A percentile compares a stretch with the other conserved stretches of the same genome.
Evolutionary conservation across 2,797 vertebrate genomes (phyloP).

Genomic region (Enteromius afrohamiltoni): DNA sequence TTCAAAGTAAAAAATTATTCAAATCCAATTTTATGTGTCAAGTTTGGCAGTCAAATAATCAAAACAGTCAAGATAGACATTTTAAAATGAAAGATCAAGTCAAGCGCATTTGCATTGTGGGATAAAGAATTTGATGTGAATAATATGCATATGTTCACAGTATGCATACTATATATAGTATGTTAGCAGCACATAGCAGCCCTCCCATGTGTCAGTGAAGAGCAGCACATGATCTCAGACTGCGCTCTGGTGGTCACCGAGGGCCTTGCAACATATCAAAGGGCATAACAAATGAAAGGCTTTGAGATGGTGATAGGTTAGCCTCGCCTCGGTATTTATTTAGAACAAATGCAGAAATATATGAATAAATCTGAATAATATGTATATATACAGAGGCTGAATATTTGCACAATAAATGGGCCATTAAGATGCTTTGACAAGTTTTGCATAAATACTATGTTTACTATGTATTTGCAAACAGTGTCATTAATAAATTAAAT

Average conservation of each 20-base stretch:
- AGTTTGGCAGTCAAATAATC: not conserved
- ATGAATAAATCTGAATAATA: constrained; percentile 10
- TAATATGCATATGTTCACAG: not conserved
- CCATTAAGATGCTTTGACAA: not conserved
- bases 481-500: not conserved
- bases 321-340: not conserved
- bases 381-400: not conserved
- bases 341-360: not conserved
- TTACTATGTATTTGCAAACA: not conserved
- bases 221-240: constrained; percentile 44
- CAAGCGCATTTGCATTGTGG: not conserved
- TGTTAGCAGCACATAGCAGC: not conserved
- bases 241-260: constrained; percentile 74
- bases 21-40: not conserved
- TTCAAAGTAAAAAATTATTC: not conserved
- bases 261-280: constrained; percentile 51
- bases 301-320: not conserved
- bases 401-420: not conserved
- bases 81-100: not conserved
- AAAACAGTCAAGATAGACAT: not conserved
- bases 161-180: not conserved
- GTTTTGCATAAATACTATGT: not conserved
- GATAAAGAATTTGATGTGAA: not conserved
- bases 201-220: not conserved
- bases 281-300: not conserved